These are phyloP conservation scores for Zoroaster sp. DNA, from an alignment of 53 echinoderm and acorn worm species.

Conservation along the genomic window DNA sequence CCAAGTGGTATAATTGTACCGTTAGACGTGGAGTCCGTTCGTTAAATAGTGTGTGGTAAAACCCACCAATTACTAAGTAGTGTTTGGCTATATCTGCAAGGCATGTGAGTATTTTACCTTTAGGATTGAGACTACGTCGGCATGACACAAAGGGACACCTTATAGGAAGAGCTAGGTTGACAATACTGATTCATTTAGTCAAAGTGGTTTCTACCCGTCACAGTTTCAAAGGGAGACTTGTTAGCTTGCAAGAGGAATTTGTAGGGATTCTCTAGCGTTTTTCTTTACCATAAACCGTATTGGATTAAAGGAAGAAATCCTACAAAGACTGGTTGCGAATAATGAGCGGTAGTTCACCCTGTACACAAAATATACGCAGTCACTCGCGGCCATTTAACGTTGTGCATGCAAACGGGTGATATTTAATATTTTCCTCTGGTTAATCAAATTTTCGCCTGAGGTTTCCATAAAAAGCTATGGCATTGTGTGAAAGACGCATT, in stretches of 20 bases:
- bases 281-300: background rate
- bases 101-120: background rate
- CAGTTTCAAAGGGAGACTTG: background rate
- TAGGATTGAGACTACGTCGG: background rate
- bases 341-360: background rate
- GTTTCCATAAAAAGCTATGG: background rate
- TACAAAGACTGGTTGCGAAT: background rate
- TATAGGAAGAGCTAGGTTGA: background rate
- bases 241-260: background rate
- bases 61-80: background rate
- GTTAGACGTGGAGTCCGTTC: background rate
- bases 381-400: background rate
- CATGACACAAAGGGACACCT: conserved; percentile 10
- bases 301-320: conserved; percentile 32
- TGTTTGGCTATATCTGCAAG: background rate
- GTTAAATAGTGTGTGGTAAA: background rate
- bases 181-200: conserved; percentile 50
- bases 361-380: background rate
- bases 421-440: conserved; percentile 9
- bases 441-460: background rate
- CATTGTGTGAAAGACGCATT: background rate
- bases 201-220: conserved; percentile 1
- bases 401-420: background rate
- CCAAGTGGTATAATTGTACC: background rate
- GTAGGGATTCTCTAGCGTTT: background rate